These are phyloP conservation scores for Mimumesa dahlbomi DNA, from an alignment of 2,888 invertebrate species.

Conservation along the genomic window DNA sequence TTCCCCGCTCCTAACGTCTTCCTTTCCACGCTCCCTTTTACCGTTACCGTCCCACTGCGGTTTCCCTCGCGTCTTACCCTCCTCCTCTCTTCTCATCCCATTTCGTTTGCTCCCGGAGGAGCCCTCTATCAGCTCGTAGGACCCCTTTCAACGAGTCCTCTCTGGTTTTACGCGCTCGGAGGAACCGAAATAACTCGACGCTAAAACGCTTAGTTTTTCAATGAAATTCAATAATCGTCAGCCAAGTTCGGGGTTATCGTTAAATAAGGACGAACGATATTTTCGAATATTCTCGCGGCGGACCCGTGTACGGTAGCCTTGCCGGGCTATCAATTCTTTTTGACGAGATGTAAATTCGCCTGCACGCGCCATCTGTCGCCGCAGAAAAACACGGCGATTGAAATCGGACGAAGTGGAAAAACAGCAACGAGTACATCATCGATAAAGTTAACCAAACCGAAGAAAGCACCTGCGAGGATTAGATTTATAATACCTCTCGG, in stretches of 20 bases:
- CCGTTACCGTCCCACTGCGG: conserved; percentile 46
- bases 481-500: not conserved
- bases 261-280: too few relatives aligned
- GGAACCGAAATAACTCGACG: conserved; percentile 12
- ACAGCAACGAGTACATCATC: not conserved
- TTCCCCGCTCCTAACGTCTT: conserved; percentile 73
- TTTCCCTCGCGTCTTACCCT: conserved; percentile 32
- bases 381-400: too few relatives aligned
- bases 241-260: too few relatives aligned
- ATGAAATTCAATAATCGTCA: too few relatives aligned
- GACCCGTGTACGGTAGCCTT: too few relatives aligned
- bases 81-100: conserved; percentile 39
- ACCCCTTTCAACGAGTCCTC: conserved; percentile 48
- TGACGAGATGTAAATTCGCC: too few relatives aligned
- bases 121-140: conserved; percentile 52
- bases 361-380: too few relatives aligned
- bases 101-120: conserved; percentile 48
- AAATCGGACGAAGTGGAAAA: not conserved
- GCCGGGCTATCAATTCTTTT: too few relatives aligned
- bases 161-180: conserved; percentile 18
- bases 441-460: not conserved
- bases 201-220: not conserved
- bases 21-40: conserved; percentile 69
- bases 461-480: not conserved
- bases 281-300: too few relatives aligned